Percentiles rank a stretch among this genome's conserved stretches.
phyloP scores from a whole-genome alignment of 2,797 vertebrate genomes.

The Cheirogaleus major region DNA sequence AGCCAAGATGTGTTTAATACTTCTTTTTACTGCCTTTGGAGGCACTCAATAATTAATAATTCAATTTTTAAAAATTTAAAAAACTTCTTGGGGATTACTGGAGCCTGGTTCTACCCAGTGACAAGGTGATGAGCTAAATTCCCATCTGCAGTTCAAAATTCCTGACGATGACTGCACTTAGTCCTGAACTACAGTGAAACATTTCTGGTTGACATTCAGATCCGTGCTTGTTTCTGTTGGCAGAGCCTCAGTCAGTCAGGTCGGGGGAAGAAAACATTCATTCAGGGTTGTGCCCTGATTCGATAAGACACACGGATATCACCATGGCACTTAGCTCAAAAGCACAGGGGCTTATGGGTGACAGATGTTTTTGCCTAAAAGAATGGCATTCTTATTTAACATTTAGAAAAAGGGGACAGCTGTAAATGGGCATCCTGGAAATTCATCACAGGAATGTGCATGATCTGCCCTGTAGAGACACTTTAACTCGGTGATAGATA shows the following conservation, averaged over 20 bases:
- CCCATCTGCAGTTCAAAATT: background rate
- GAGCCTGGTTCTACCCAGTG: background rate
- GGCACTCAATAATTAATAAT: no score
- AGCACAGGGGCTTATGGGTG: background rate
- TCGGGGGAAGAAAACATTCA: background rate
- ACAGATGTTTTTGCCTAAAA: constrained; percentile 31
- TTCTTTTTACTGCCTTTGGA: no score
- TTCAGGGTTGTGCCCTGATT: background rate
- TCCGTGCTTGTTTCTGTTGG: background rate
- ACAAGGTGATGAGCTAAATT: background rate
- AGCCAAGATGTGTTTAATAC: no score
- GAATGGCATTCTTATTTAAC: background rate
- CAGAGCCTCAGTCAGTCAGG: background rate
- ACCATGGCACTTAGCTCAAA: background rate
- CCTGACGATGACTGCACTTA: background rate
- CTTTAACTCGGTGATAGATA: background rate
- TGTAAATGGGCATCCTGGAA: constrained; percentile 22
- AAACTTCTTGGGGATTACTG: background rate
- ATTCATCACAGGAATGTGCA: background rate
- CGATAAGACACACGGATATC: background rate
- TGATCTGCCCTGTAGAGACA: background rate
- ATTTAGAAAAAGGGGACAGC: background rate
- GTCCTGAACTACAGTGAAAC: background rate
- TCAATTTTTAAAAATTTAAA: background rate
- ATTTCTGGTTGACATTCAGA: background rate